Evolutionary conservation across 2,797 vertebrate genomes (phyloP).

Genomic region (Apogon talboti): DNA sequence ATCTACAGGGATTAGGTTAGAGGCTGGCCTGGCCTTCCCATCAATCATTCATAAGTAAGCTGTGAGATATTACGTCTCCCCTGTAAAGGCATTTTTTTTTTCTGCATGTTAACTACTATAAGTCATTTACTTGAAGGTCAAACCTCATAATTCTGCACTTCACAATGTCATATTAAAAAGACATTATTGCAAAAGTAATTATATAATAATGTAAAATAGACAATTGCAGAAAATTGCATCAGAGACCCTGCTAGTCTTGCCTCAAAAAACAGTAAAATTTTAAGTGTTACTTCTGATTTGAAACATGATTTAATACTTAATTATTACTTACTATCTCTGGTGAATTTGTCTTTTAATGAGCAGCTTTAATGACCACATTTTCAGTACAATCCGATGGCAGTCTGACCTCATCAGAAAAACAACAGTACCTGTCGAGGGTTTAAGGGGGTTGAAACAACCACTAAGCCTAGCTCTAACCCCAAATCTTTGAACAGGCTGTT

Average conservation of each 20-base stretch:
- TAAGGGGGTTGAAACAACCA: no score
- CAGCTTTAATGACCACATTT: no score
- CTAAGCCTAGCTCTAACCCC: no score
- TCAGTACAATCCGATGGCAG: no score
- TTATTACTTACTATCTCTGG: not conserved
- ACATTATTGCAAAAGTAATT: constrained; percentile 12
- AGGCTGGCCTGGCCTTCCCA: constrained; percentile 47
- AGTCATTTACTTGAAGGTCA: constrained; percentile 31
- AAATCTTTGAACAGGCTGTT: no score
- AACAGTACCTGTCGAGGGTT: no score
- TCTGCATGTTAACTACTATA: constrained; percentile 25
- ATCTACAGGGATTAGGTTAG: constrained; percentile 52
- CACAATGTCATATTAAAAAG: not conserved
- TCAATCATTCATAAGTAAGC: constrained; percentile 56
- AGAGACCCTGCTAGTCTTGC: not conserved
- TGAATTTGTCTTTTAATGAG: not conserved
- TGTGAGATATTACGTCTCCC: constrained; percentile 39
- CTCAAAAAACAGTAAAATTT: no score
- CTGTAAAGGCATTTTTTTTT: constrained; percentile 37
- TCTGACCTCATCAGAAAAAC: no score
- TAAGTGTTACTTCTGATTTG: not conserved
- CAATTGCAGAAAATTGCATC: constrained; percentile 1
- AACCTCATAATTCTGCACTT: not conserved
- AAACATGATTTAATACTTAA: not conserved
- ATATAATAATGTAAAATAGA: constrained; percentile 7